Percentiles rank a stretch among this genome's conserved stretches.
These are phyloP conservation scores for Magallana nippona DNA, from an alignment of 2,888 invertebrate genomes.

Conservation along the genomic window DNA sequence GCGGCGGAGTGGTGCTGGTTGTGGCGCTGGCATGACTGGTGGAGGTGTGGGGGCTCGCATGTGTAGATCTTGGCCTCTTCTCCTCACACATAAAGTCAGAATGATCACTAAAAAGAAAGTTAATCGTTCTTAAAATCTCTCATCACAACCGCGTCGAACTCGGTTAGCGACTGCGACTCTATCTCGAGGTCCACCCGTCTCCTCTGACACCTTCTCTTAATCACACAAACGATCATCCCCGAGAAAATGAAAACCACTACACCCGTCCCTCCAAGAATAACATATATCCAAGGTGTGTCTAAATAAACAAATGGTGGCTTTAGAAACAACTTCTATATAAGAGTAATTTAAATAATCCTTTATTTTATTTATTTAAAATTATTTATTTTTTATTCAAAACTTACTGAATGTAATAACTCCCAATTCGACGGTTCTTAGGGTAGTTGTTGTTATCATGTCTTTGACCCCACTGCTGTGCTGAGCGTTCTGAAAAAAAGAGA, in stretches of 20 bases:
- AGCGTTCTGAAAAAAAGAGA: background rate
- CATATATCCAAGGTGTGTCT: slow-evolving; percentile 14
- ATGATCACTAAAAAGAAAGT: slow-evolving; percentile 3
- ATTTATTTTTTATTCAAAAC: slow-evolving; percentile 6
- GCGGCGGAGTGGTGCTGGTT: background rate
- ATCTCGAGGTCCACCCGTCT: slow-evolving; percentile 15
- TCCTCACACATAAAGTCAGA: slow-evolving; percentile 6
- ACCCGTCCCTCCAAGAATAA: slow-evolving; percentile 7
- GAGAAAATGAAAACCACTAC: slow-evolving; percentile 15
- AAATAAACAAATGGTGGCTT: slow-evolving; percentile 19
- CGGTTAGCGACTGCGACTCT: background rate
- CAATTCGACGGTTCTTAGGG: slow-evolving; percentile 10
- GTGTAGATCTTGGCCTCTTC: background rate
- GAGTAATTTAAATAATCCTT: slow-evolving; percentile 4
- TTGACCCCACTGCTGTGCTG: slow-evolving; percentile 14
- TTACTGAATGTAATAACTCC: background rate
- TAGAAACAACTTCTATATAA: slow-evolving; percentile 1
- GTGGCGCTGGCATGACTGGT: slow-evolving; percentile 22
- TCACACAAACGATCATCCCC: background rate
- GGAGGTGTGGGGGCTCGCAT: slow-evolving; percentile 11
- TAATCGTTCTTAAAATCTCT: slow-evolving; percentile 10
- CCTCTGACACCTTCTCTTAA: slow-evolving; percentile 1
- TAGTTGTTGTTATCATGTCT: background rate
- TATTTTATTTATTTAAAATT: slow-evolving; percentile 6
- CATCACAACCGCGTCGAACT: slow-evolving; percentile 15